Evolutionary conservation across 35 echinoderm and acorn worm genomes (phyloP).

Genomic region (Heliocidaris tuberculata): DNA sequence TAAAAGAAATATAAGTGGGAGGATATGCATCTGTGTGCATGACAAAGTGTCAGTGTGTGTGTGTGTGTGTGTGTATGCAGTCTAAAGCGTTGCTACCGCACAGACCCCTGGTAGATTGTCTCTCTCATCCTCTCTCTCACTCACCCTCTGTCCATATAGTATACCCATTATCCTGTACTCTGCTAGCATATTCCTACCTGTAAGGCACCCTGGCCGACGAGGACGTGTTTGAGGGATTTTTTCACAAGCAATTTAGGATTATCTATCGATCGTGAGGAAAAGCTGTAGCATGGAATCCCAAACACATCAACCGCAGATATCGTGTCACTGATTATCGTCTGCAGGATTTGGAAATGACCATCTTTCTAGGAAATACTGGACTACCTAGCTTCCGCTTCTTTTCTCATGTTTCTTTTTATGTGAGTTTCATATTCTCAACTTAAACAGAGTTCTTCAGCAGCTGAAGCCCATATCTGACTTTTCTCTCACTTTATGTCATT

Average conservation of each 20-base stretch:
- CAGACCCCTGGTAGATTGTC: not conserved
- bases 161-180: not conserved
- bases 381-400: not conserved
- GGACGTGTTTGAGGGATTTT: conserved; percentile 37
- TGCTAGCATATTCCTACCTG: conserved; percentile 19
- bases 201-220: conserved; percentile 7
- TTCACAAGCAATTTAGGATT: conserved; percentile 44
- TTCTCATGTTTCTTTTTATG: not conserved
- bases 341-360: not conserved
- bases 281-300: not conserved
- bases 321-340: not conserved
- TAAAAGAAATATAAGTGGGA: conserved; percentile 18
- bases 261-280: conserved; percentile 27
- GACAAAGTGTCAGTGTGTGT: not conserved
- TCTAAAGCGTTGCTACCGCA: not conserved
- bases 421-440: not conserved
- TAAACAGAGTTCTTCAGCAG: not conserved
- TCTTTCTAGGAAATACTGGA: not conserved
- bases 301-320: not conserved
- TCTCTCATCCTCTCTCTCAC: not conserved
- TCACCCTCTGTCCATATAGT: not conserved
- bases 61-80: not conserved
- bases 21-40: not conserved
- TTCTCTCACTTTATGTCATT: not conserved
- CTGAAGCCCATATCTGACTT: not conserved